Conservation (phyloP, 2,797 vertebrate genomes). For the Acestrorhynchus altus region DNA sequence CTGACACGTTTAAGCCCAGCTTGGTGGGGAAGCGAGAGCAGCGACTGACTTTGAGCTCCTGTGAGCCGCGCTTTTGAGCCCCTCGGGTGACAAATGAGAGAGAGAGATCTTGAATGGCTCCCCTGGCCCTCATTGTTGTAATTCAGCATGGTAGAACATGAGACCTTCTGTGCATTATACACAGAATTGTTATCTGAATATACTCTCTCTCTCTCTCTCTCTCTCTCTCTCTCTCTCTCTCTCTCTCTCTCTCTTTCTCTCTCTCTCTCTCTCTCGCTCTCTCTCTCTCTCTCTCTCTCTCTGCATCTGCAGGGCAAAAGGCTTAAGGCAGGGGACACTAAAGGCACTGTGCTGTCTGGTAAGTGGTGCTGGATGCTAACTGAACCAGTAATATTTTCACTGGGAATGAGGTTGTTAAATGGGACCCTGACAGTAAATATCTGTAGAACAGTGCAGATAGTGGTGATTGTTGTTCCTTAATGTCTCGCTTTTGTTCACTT, state of each 20-base stretch:
- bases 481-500: too few relatives aligned
- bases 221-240: not conserved
- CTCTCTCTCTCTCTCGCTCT: constrained; percentile 15
- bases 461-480: not conserved
- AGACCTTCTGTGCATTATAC: constrained; percentile 17
- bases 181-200: not conserved
- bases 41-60: constrained; percentile 20
- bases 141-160: constrained; percentile 27
- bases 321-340: constrained; percentile 65
- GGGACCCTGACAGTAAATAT: not conserved
- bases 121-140: constrained; percentile 40
- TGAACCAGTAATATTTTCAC: not conserved
- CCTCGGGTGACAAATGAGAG: constrained; percentile 42
- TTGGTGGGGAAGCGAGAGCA: constrained; percentile 33
- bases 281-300: constrained; percentile 45
- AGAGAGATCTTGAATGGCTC: constrained; percentile 15
- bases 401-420: not conserved
- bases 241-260: not conserved
- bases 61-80: constrained; percentile 40
- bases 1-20: constrained; percentile 57
- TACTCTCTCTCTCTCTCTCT: not conserved
- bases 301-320: constrained; percentile 63
- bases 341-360: constrained; percentile 72
- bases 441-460: not conserved
- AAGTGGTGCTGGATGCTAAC: constrained; percentile 47